These are phyloP conservation scores for Echinops telfairi DNA, from an alignment of 2,113 vertebrate genomes.

Conservation along the genomic window DNA sequence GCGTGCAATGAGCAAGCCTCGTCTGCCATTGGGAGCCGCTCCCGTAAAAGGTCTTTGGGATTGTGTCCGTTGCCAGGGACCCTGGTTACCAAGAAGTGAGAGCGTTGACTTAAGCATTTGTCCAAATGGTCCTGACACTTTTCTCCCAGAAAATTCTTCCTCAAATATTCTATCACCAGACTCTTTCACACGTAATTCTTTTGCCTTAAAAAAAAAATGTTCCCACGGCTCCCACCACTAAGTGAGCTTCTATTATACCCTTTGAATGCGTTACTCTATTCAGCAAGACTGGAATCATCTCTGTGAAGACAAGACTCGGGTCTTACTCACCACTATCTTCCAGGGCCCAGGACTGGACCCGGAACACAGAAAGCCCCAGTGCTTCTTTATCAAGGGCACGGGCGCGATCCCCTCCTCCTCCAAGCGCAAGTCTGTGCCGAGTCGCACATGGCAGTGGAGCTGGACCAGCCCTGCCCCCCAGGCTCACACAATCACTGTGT, in stretches of 20 bases:
- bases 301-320: not conserved
- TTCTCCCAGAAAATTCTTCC: not conserved
- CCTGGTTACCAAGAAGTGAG: not conserved
- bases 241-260: not conserved
- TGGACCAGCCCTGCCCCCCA: too few relatives aligned
- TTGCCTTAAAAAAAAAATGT: not conserved
- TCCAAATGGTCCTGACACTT: constrained; percentile 18
- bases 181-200: not conserved
- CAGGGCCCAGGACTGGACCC: not conserved
- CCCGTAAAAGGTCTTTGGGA: constrained; percentile 22
- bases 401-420: too few relatives aligned
- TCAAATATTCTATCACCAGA: not conserved
- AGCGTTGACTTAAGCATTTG: constrained; percentile 15
- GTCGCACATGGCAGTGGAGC: too few relatives aligned
- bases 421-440: not conserved
- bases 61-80: constrained; percentile 39
- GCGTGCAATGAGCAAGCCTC: constrained; percentile 37
- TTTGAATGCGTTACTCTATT: not conserved
- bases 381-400: not conserved
- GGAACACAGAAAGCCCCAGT: not conserved
- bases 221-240: not conserved
- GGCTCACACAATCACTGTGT: not conserved
- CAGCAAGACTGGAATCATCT: not conserved
- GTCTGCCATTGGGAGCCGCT: constrained; percentile 52
- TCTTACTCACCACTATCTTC: not conserved